A percentile compares a stretch with the other conserved stretches of the same genome.
Conservation (phyloP, 2,113 vertebrate species). For the Toxostoma redivivum region DNA sequence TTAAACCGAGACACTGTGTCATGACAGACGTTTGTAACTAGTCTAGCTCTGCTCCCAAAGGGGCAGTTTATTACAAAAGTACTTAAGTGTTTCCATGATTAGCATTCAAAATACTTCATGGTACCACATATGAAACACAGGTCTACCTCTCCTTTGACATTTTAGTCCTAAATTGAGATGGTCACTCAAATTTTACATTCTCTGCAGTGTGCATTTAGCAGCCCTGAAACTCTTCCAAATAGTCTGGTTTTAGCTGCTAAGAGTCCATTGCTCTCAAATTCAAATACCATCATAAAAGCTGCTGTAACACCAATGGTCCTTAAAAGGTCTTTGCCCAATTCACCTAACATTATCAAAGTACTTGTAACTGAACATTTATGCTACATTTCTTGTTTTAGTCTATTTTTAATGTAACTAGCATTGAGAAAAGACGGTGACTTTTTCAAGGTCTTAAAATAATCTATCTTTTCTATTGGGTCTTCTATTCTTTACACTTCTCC, state of each 20-base stretch:
- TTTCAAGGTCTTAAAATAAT: neutral
- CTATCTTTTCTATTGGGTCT: neutral
- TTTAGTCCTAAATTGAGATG: constrained; percentile 44
- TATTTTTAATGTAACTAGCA: neutral
- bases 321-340: constrained; percentile 29
- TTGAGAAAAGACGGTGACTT: neutral
- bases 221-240: constrained; percentile 56
- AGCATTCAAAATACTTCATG: neutral
- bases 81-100: neutral
- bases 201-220: neutral
- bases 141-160: constrained; percentile 38
- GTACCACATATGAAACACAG: neutral
- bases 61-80: neutral
- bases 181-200: constrained; percentile 32
- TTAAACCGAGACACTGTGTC: too few relatives aligned
- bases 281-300: constrained; percentile 50
- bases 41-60: neutral
- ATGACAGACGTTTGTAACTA: neutral
- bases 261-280: constrained; percentile 51
- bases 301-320: neutral
- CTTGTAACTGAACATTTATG: constrained; percentile 12
- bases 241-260: constrained; percentile 24
- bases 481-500: neutral
- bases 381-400: constrained; percentile 1
- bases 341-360: constrained; percentile 39